phyloP scores from a whole-genome alignment of 2,797 vertebrate species.

The Dromococcyx pavoninus region DNA sequence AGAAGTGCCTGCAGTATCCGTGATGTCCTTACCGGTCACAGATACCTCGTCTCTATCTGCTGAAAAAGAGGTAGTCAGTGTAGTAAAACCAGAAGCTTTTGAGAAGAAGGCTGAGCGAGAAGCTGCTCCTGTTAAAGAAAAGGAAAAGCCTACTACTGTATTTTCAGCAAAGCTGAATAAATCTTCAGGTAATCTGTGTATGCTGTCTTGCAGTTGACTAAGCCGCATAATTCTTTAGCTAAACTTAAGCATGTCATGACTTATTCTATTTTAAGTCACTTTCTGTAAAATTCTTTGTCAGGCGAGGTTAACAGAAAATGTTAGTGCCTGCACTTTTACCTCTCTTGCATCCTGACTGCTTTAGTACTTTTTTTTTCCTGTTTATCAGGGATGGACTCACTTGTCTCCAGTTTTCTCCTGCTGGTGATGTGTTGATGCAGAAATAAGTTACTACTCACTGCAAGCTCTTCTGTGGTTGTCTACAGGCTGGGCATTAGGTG shows the following conservation, averaged over 20 bases:
- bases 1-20: slow-evolving; percentile 65
- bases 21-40: slow-evolving; percentile 29
- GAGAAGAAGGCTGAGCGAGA: slow-evolving; percentile 67
- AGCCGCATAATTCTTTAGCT: slow-evolving; percentile 44
- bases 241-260: slow-evolving; percentile 39
- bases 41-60: slow-evolving; percentile 55
- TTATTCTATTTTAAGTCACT: neutral
- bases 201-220: slow-evolving; percentile 61
- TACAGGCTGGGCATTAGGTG: neutral
- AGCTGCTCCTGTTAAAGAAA: slow-evolving; percentile 70
- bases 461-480: neutral
- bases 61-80: slow-evolving; percentile 65
- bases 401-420: slow-evolving; percentile 12
- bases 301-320: neutral
- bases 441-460: neutral
- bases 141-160: slow-evolving; percentile 69
- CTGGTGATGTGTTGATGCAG: neutral
- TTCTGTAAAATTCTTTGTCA: neutral
- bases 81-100: slow-evolving; percentile 69
- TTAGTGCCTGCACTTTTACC: neutral
- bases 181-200: slow-evolving; percentile 80
- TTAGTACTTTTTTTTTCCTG: neutral
- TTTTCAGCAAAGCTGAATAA: slow-evolving; percentile 79
- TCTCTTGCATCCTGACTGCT: neutral
- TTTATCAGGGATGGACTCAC: neutral